Evolutionary conservation across 2,888 invertebrate species (phyloP).

Genomic region (Brachypterus glaber): DNA sequence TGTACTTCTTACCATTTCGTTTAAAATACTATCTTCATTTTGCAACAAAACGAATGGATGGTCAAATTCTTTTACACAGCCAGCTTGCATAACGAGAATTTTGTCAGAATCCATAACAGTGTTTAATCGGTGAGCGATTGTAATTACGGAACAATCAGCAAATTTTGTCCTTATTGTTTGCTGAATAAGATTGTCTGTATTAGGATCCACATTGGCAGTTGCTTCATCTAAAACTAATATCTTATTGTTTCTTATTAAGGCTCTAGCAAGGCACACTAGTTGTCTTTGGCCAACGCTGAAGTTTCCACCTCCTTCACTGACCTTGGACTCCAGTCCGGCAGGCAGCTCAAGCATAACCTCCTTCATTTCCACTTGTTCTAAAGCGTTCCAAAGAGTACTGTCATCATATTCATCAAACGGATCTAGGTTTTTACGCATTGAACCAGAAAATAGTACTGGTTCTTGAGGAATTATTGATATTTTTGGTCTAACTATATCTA

Average conservation of each 20-base stretch:
- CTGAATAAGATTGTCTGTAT: slow-evolving; percentile 71
- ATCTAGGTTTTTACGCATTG: slow-evolving; percentile 41
- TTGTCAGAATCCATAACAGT: slow-evolving; percentile 83
- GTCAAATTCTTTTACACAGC: slow-evolving; percentile 65
- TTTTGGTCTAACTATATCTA: slow-evolving; percentile 64
- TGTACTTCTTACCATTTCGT: slow-evolving; percentile 49
- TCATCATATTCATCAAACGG: slow-evolving; percentile 32
- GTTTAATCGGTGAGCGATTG: slow-evolving; percentile 76
- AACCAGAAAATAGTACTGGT: slow-evolving; percentile 71
- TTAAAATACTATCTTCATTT: slow-evolving; percentile 51
- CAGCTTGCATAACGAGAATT: slow-evolving; percentile 76
- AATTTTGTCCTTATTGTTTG: slow-evolving; percentile 67
- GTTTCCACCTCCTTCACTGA: slow-evolving; percentile 52
- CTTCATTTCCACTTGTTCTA: slow-evolving; percentile 37
- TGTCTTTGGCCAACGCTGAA: slow-evolving; percentile 51
- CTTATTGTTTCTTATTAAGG: slow-evolving; percentile 43
- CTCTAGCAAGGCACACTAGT: slow-evolving; percentile 58
- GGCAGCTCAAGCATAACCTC: slow-evolving; percentile 53
- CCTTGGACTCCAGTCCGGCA: slow-evolving; percentile 33
- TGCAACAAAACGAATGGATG: slow-evolving; percentile 61
- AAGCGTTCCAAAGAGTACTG: slow-evolving; percentile 28
- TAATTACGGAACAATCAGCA: slow-evolving; percentile 69
- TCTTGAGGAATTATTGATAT: slow-evolving; percentile 83
- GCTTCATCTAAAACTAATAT: slow-evolving; percentile 55
- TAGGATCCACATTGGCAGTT: slow-evolving; percentile 74